phyloP scores from a whole-genome alignment of 2,797 vertebrate genomes.

The Florisuga fusca region DNA sequence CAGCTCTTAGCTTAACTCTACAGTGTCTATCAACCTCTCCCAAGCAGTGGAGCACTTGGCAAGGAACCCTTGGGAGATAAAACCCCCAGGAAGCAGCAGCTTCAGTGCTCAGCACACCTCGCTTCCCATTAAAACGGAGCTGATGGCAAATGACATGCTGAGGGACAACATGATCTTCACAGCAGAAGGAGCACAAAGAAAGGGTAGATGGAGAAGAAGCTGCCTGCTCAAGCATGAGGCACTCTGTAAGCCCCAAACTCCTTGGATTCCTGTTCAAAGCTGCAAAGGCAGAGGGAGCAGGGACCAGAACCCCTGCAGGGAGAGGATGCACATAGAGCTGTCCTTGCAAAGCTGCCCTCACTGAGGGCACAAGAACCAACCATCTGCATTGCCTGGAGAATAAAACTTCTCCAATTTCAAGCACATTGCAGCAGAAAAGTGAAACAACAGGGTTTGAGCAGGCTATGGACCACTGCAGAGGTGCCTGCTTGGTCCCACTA shows the following conservation, averaged over 20 bases:
- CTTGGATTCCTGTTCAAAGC: background rate
- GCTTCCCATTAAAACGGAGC: background rate
- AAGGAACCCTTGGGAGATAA: background rate
- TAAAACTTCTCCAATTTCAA: background rate
- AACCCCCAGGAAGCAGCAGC: background rate
- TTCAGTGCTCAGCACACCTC: background rate
- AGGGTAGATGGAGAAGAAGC: background rate
- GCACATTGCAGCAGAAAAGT: accelerated
- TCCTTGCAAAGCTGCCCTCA: background rate
- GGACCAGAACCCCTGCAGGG: accelerated
- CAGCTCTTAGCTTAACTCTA: background rate
- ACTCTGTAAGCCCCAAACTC: background rate
- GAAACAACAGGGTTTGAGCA: background rate
- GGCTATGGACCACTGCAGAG: background rate
- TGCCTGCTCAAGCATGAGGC: background rate
- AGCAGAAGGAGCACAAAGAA: background rate
- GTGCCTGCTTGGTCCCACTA: accelerated
- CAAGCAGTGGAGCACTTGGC: background rate
- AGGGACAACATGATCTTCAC: background rate
- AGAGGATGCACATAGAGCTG: accelerated
- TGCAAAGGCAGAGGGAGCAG: background rate
- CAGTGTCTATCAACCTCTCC: background rate
- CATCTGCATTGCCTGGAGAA: accelerated
- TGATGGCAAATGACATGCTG: background rate
- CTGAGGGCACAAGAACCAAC: accelerated